A percentile compares a stretch with the other conserved stretches of the same genome.
Conservation (phyloP, 2,113 vertebrate genomes). For the Ophthalmotilapia sp. region DNA sequence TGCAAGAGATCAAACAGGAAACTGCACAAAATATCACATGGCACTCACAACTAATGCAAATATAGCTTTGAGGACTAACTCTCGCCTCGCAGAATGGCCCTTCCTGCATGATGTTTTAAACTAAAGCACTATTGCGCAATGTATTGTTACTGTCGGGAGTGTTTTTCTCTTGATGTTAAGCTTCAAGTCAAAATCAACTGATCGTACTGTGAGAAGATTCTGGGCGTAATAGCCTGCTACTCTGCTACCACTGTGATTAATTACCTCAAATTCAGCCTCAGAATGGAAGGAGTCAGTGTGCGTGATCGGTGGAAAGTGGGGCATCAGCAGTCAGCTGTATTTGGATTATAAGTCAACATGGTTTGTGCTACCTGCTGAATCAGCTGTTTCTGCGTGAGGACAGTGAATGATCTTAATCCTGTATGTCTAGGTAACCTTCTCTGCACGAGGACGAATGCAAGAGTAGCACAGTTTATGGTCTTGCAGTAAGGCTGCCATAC, state of each 20-base stretch:
- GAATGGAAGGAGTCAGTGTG: neutral
- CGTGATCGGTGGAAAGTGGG: constrained; percentile 32
- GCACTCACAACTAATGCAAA: neutral
- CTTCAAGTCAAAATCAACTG: constrained; percentile 5
- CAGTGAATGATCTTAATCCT: constrained; percentile 59
- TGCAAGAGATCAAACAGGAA: neutral
- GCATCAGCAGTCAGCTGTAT: constrained; percentile 48
- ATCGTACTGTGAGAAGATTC: neutral
- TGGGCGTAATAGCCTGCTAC: neutral
- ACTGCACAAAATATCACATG: neutral
- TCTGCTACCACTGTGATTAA: constrained; percentile 1
- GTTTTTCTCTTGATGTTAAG: constrained; percentile 3
- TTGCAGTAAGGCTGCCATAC: neutral
- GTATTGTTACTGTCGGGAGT: neutral
- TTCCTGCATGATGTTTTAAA: neutral
- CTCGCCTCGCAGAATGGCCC: neutral
- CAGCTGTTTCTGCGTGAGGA: constrained; percentile 41
- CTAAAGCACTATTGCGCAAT: neutral
- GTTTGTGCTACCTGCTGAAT: constrained; percentile 48
- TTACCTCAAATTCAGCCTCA: constrained; percentile 1
- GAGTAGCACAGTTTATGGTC: neutral
- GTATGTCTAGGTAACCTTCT: constrained; percentile 48
- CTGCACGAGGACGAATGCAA: constrained; percentile 11
- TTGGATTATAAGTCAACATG: constrained; percentile 54
- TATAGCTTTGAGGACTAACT: neutral